Percentiles rank a stretch among this genome's conserved stretches.
Conservation (phyloP, 2,888 invertebrate species). For the Cephus runcator region DNA sequence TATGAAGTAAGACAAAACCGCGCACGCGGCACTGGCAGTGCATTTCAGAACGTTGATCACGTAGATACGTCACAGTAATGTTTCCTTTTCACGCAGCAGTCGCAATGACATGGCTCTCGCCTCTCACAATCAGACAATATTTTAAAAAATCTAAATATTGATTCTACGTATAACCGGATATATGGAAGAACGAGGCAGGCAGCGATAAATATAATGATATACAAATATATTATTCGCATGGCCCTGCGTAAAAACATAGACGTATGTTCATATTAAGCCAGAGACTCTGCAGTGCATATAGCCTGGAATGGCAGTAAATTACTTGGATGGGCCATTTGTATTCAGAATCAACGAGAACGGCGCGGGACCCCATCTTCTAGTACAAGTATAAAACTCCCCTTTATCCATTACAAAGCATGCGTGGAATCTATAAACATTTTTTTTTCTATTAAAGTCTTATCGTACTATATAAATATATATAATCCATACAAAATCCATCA, state of each 20-base stretch:
- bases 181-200: not conserved
- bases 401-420: not conserved
- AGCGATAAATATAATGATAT: not conserved
- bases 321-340: conserved; percentile 75
- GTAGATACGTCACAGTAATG: not conserved
- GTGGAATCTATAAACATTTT: not conserved
- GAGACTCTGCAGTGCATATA: not conserved
- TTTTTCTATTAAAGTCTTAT: not conserved
- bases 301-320: conserved; percentile 43
- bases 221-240: not conserved
- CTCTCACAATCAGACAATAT: not conserved
- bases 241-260: not conserved
- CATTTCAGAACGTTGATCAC: not conserved
- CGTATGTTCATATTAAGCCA: not conserved
- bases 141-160: not conserved
- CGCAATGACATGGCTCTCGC: not conserved
- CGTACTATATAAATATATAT: not conserved
- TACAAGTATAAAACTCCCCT: conserved; percentile 70
- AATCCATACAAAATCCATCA: not conserved
- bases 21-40: no score
- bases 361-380: conserved; percentile 77
- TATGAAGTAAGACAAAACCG: no score
- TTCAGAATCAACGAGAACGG: conserved; percentile 82
- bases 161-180: not conserved
- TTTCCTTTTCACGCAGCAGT: not conserved